A percentile compares a stretch with the other conserved stretches of the same genome.
phyloP scores from a whole-genome alignment of 2,888 invertebrate species.

The Ormia ochracea region DNA sequence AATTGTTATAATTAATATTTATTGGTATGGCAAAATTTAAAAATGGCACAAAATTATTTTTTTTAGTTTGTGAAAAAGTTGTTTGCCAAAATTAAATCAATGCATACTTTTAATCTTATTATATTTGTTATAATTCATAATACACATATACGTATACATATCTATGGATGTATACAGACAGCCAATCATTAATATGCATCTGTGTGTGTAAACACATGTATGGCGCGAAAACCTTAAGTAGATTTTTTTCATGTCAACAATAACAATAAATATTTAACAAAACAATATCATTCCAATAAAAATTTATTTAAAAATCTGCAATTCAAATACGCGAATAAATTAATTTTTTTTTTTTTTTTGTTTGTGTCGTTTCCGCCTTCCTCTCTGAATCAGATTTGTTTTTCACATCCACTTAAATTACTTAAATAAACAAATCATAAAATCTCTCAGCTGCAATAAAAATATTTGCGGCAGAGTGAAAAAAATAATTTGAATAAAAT shows the following conservation, averaged over 20 bases:
- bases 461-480: conserved; percentile 15
- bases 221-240: background rate
- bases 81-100: too few species aligned
- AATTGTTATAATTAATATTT: too few species aligned
- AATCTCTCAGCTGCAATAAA: conserved; percentile 30
- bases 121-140: too few species aligned
- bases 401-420: conserved; percentile 7
- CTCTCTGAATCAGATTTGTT: conserved; percentile 11
- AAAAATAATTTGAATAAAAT: background rate
- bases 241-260: background rate
- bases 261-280: conserved; percentile 29
- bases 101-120: too few species aligned
- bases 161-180: too few species aligned
- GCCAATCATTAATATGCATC: too few species aligned
- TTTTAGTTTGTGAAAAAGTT: too few species aligned
- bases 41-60: too few species aligned
- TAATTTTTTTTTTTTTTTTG: background rate
- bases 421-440: conserved; percentile 20
- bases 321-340: conserved; percentile 33
- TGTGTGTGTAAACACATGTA: too few species aligned
- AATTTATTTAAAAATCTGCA: conserved; percentile 20
- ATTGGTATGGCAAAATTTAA: too few species aligned
- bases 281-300: conserved; percentile 5
- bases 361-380: too few species aligned
- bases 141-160: too few species aligned